Percentiles rank a stretch among this genome's conserved stretches.
Evolutionary conservation across 2,797 vertebrate species (phyloP).

Genomic region (Falco columbarius): DNA sequence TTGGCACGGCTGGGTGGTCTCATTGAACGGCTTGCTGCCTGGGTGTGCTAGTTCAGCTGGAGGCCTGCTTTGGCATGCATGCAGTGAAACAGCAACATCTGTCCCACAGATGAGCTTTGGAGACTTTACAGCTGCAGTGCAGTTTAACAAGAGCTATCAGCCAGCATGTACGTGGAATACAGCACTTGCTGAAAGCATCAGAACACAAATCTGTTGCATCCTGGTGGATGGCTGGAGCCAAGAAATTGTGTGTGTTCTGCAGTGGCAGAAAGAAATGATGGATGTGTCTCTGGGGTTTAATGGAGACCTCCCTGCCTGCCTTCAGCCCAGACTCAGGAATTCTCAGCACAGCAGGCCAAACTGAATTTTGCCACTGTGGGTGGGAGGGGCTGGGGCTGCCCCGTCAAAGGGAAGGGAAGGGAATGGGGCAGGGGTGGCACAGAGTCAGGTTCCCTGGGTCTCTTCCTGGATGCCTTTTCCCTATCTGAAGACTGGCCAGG

Average conservation of each 20-base stretch:
- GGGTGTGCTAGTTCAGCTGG: not conserved
- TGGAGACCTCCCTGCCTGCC: not conserved
- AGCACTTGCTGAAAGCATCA: not conserved
- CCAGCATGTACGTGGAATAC: fast-evolving
- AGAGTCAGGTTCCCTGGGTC: not conserved
- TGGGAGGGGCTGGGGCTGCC: not conserved
- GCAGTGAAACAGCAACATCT: not conserved
- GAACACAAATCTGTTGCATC: not conserved
- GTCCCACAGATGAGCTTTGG: not conserved
- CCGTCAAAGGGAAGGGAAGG: not conserved
- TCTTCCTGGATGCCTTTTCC: not conserved
- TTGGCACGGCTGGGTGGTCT: not conserved
- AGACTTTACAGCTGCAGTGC: not conserved
- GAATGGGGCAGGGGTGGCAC: not conserved
- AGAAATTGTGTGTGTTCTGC: not conserved
- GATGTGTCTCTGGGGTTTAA: not conserved
- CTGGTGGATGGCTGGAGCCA: not conserved
- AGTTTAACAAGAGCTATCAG: not conserved
- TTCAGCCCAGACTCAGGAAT: not conserved
- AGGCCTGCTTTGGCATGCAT: not conserved
- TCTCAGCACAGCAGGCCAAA: not conserved
- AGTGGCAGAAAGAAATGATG: not conserved
- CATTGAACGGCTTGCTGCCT: not conserved
- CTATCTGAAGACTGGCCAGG: not conserved
- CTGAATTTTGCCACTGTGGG: not conserved